These are phyloP conservation scores for Byasa hedistus DNA, from an alignment of 2,888 invertebrate genomes.

Conservation along the genomic window DNA sequence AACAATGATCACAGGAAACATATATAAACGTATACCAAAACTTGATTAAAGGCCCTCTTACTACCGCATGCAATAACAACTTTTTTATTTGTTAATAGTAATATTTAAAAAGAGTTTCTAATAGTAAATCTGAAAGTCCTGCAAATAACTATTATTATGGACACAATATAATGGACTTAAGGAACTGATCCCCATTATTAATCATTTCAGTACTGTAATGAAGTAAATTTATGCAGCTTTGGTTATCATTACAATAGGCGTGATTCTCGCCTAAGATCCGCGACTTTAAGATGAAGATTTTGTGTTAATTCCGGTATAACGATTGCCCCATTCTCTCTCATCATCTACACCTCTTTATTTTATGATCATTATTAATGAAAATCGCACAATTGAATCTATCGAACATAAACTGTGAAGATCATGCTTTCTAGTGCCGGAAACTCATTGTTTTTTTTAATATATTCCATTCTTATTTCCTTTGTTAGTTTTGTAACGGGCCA, in stretches of 20 bases:
- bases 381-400: background rate
- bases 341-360: constrained; percentile 4
- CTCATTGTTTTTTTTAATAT: no score
- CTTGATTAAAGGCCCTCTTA: no score
- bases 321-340: constrained; percentile 35
- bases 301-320: constrained; percentile 39
- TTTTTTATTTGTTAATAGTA: no score
- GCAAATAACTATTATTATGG: constrained; percentile 37
- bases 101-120: no score
- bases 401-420: background rate
- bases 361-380: background rate
- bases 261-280: constrained; percentile 53
- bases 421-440: background rate
- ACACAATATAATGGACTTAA: constrained; percentile 42
- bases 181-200: constrained; percentile 71
- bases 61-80: no score
- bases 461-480: no score
- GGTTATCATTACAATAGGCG: constrained; percentile 65
- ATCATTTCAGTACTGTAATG: constrained; percentile 76
- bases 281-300: constrained; percentile 56
- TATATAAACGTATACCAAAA: no score
- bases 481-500: no score
- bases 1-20: no score
- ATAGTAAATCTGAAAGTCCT: background rate
- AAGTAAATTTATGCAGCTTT: constrained; percentile 77